phyloP scores from a whole-genome alignment of 2,888 invertebrate genomes.

The Epiperipatus broadwayi region DNA sequence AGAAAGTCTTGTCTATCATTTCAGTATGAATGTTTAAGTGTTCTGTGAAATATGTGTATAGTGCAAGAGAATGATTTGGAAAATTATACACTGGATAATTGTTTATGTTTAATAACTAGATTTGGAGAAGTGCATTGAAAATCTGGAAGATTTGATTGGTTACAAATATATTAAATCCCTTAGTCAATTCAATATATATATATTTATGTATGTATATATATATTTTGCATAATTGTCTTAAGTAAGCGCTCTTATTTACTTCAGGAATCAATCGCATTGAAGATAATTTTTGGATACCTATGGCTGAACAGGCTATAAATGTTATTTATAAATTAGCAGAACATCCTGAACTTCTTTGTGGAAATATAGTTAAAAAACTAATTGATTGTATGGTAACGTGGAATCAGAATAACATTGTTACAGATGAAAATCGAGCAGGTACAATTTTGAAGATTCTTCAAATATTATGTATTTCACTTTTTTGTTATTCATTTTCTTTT shows the following conservation, averaged over 20 bases:
- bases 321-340: constrained; percentile 42
- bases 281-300: constrained; percentile 36
- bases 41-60: too few relatives aligned
- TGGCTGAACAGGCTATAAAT: constrained; percentile 39
- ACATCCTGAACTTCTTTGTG: constrained; percentile 35
- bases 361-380: constrained; percentile 23
- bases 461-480: constrained; percentile 7
- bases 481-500: background rate
- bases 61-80: too few relatives aligned
- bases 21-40: too few relatives aligned
- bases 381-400: too few relatives aligned
- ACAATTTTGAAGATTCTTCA: too few relatives aligned
- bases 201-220: constrained; percentile 37
- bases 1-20: too few relatives aligned
- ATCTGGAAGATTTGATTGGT: too few relatives aligned
- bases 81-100: too few relatives aligned
- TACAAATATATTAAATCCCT: too few relatives aligned
- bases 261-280: constrained; percentile 27
- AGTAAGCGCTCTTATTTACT: constrained; percentile 20
- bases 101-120: too few relatives aligned
- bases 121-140: too few relatives aligned
- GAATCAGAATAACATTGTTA: background rate
- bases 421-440: background rate
- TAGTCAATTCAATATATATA: too few relatives aligned
- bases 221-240: constrained; percentile 34